Evolutionary conservation across 1,140 invertebrate genomes (phyloP).

Genomic region (Lamellibrachia luymesi): DNA sequence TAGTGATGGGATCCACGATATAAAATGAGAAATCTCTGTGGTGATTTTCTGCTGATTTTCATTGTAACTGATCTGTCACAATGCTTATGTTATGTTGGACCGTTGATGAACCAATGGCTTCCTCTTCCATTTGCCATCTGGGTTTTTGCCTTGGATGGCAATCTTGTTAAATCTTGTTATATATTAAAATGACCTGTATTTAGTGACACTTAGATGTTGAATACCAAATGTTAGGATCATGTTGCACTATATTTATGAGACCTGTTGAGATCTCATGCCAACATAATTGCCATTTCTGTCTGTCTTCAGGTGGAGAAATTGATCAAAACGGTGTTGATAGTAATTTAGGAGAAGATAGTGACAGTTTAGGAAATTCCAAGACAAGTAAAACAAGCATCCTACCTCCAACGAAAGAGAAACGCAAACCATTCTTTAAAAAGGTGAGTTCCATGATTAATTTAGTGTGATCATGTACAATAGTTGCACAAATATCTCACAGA

Average conservation of each 20-base stretch:
- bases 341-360: conserved; percentile 64
- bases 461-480: not conserved
- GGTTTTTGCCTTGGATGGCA: too few relatives aligned
- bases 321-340: conserved; percentile 63
- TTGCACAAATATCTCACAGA: not conserved
- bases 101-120: too few relatives aligned
- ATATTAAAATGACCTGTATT: not conserved
- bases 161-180: too few relatives aligned
- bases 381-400: conserved; percentile 64
- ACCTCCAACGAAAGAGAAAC: conserved; percentile 92
- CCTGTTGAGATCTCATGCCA: not conserved
- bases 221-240: not conserved
- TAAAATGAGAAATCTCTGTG: not conserved
- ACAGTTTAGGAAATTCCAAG: conserved; percentile 57
- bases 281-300: not conserved
- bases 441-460: conserved; percentile 30
- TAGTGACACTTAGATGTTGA: not conserved
- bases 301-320: conserved; percentile 19
- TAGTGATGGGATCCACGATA: not conserved
- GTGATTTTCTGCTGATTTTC: not conserved
- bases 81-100: not conserved
- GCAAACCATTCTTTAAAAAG: conserved; percentile 98
- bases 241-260: not conserved
- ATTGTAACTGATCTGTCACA: not conserved
- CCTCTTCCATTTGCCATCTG: too few relatives aligned